phyloP scores from a whole-genome alignment of 2,888 invertebrate genomes.

The Antitype chi region DNA sequence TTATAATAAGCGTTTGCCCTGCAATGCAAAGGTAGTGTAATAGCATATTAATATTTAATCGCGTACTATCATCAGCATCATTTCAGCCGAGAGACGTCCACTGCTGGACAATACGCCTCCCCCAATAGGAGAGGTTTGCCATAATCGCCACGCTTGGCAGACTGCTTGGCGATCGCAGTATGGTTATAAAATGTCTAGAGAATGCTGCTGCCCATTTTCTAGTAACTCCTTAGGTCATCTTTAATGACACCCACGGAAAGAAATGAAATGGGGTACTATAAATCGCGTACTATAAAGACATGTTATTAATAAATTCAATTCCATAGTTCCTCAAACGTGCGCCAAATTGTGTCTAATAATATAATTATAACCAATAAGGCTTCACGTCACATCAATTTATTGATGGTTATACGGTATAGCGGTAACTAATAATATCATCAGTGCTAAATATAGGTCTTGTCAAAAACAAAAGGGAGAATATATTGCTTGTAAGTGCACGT shows the following conservation, averaged over 20 bases:
- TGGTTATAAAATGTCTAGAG: no score
- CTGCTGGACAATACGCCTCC: no score
- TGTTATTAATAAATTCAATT: conserved; percentile 13
- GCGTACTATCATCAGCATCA: neutral
- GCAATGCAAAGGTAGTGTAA: neutral
- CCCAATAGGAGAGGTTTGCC: no score
- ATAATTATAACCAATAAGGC: conserved; percentile 32
- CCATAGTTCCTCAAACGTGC: conserved; percentile 6
- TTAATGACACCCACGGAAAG: no score
- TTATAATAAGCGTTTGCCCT: neutral
- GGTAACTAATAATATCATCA: conserved; percentile 19
- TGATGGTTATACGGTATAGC: neutral
- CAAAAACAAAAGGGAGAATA: neutral
- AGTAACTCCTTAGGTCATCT: no score
- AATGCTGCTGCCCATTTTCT: no score
- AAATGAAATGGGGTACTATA: no score
- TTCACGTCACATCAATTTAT: conserved; percentile 25
- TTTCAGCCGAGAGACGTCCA: no score
- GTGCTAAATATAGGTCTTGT: conserved; percentile 2
- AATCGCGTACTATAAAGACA: conserved; percentile 6
- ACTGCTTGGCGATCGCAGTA: no score
- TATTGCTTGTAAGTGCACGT: no score
- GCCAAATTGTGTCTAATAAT: conserved; percentile 26
- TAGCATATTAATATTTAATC: neutral
- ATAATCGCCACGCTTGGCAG: no score